Percentiles rank a stretch among this genome's conserved stretches.
Evolutionary conservation across 30 jellyfish, hydroid and myxozoan genomes (phyloP).

Genomic region (Rhopilema esculentum): DNA sequence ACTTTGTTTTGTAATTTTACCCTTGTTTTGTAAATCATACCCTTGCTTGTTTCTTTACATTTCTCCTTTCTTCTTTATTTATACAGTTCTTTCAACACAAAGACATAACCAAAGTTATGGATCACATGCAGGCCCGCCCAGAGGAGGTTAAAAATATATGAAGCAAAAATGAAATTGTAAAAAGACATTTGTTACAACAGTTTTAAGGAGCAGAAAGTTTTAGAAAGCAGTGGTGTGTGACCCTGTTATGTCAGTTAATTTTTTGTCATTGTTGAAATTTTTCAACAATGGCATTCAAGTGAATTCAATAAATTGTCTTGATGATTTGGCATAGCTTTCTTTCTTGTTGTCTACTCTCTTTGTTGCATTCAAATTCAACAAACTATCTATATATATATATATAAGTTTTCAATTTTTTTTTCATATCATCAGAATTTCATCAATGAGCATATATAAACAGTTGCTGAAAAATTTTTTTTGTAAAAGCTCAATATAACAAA

Average conservation of each 20-base stretch:
- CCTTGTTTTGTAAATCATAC: neutral
- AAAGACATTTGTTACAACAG: neutral
- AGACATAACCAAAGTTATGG: constrained; percentile 44
- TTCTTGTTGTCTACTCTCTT: neutral
- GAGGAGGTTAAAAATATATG: constrained; percentile 36
- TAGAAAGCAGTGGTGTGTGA: neutral
- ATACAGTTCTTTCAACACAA: constrained; percentile 66
- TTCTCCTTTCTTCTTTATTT: neutral
- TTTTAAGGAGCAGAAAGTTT: neutral
- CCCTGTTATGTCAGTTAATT: neutral
- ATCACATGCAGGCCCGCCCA: constrained; percentile 58
- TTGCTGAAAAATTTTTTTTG: too few relatives aligned
- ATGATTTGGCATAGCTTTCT: neutral
- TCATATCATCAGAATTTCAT: too few relatives aligned
- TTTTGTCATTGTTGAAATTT: neutral
- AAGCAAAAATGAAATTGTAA: neutral
- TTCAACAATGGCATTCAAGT: neutral
- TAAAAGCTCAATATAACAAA: too few relatives aligned
- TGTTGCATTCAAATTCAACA: too few relatives aligned
- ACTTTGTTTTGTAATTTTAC: neutral
- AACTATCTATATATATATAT: too few relatives aligned
- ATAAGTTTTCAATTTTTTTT: too few relatives aligned
- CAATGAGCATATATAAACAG: too few relatives aligned
- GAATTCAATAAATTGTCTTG: neutral
- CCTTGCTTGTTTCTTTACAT: neutral